Percentiles rank a stretch among this genome's conserved stretches.
Conservation (phyloP, 2,888 invertebrate species). For the Lydus trimaculatus region DNA sequence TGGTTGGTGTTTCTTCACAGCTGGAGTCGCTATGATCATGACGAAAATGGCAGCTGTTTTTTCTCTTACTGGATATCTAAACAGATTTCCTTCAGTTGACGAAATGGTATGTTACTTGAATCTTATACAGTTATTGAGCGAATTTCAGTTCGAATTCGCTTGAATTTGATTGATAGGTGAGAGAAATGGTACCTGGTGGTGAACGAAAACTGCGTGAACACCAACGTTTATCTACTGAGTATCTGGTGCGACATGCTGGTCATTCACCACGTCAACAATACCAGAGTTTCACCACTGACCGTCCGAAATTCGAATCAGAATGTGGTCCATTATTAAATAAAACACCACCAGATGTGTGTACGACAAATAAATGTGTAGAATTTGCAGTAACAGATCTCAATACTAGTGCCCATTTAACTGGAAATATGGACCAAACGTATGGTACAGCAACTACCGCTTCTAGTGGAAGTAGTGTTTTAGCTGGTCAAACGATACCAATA, state of each 20-base stretch:
- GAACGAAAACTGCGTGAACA: slow-evolving; percentile 66
- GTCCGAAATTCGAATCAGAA: slow-evolving; percentile 55
- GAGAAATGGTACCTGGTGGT: slow-evolving; percentile 68
- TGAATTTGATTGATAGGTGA: slow-evolving; percentile 55
- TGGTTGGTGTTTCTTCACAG: slow-evolving; percentile 71
- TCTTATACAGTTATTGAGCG: no score
- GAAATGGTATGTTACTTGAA: slow-evolving; percentile 69
- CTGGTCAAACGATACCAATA: slow-evolving; percentile 62
- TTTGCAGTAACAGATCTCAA: slow-evolving; percentile 44
- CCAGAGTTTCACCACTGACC: slow-evolving; percentile 46
- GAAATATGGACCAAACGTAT: slow-evolving; percentile 47
- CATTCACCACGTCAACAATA: slow-evolving; percentile 47
- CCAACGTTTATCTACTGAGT: slow-evolving; percentile 64
- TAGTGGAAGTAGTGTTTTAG: slow-evolving; percentile 44
- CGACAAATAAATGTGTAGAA: slow-evolving; percentile 57
- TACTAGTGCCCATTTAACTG: slow-evolving; percentile 43
- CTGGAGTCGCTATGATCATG: slow-evolving; percentile 66
- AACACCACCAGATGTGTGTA: slow-evolving; percentile 62
- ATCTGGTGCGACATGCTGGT: slow-evolving; percentile 57
- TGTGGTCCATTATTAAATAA: slow-evolving; percentile 59
- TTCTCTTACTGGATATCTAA: slow-evolving; percentile 67
- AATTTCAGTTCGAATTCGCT: not conserved
- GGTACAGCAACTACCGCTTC: slow-evolving; percentile 27
- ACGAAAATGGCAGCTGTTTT: slow-evolving; percentile 67
- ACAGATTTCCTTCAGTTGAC: slow-evolving; percentile 67